A percentile compares a stretch with the other conserved stretches of the same genome.
These are phyloP conservation scores for Brassicogethes aeneus DNA, from an alignment of 2,888 invertebrate species.

Conservation along the genomic window DNA sequence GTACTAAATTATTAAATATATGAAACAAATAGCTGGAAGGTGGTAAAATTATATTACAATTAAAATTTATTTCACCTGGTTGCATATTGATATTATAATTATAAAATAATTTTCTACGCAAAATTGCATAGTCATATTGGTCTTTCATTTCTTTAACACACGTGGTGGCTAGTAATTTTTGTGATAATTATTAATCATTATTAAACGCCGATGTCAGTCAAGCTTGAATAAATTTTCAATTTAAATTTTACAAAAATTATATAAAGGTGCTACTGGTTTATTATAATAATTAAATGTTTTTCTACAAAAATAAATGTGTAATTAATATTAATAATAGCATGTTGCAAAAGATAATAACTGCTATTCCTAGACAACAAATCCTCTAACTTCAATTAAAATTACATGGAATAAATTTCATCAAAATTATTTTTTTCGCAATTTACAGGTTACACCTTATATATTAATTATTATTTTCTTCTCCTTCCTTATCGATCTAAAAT, in stretches of 20 bases:
- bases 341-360: too few species aligned
- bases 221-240: not conserved
- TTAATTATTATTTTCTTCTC: too few species aligned
- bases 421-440: too few species aligned
- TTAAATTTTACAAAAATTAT: not conserved
- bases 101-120: not conserved
- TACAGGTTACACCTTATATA: too few species aligned
- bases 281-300: too few species aligned
- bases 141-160: not conserved
- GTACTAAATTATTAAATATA: constrained; percentile 18
- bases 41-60: constrained; percentile 1
- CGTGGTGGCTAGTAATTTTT: not conserved
- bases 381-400: too few species aligned
- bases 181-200: constrained; percentile 2
- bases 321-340: too few species aligned
- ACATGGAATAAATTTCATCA: too few species aligned
- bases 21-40: constrained; percentile 15
- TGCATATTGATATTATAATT: not conserved
- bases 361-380: too few species aligned
- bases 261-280: too few species aligned
- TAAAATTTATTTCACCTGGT: constrained; percentile 1
- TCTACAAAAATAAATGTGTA: too few species aligned
- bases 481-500: too few species aligned
- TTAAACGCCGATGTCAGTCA: not conserved
- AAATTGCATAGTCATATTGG: not conserved